Base-by-base conservation (phyloP, 2,888 invertebrate genomes). In the Ectropis crepuscularia region DNA sequence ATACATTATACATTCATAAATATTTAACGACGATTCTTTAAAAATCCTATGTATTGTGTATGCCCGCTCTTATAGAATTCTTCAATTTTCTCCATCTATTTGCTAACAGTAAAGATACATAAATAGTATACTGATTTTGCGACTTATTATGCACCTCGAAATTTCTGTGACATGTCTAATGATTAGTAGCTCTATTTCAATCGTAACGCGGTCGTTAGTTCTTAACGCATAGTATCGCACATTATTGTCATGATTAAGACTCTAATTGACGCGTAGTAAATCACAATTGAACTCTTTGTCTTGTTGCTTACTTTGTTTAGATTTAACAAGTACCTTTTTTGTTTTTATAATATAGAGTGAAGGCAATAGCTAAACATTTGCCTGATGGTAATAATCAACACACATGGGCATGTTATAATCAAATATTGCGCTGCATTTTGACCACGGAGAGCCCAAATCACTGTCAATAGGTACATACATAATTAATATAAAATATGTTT, bases 221-320 rank as follows among this genome's bases (percentile, higher is more conserved):
- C 85, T 90, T 86, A 88, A 88, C 86, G 83, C 87, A 80, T 78
- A 83, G 80, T 81, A 88, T 87, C 83, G 86, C 86, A 83, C 88
- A 86, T 88, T 86, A 91, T 91, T 90, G 90, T 90, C 88, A 85
- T 88, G 90, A 92, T 92, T 92, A 92, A 90, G 91, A 89, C 84
- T 86, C 83, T 92, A 89, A 92, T 92, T 92, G 92, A 92, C 89
- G 88, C 76, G 76, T 78, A 88, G 83, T 92, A 92, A 91, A 92
- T 92, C 91, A 91, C 87, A 92, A 90, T 92, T 90, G 87, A 89
- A 80, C 75, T 75, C 78, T 85, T 85, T 83, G 82, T 84, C 78
- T 81, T 74, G 78, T 71, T 73, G 78, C 85, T 85, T 81, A 80
- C 72, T 74, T 71, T 79, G 76, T 82, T 82, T 83, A 73, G 73